Evolutionary conservation across 2,888 invertebrate species (phyloP), one percentile per base, ranked within the genome.

Genomic region (Drosophila imparisetae): DNA sequence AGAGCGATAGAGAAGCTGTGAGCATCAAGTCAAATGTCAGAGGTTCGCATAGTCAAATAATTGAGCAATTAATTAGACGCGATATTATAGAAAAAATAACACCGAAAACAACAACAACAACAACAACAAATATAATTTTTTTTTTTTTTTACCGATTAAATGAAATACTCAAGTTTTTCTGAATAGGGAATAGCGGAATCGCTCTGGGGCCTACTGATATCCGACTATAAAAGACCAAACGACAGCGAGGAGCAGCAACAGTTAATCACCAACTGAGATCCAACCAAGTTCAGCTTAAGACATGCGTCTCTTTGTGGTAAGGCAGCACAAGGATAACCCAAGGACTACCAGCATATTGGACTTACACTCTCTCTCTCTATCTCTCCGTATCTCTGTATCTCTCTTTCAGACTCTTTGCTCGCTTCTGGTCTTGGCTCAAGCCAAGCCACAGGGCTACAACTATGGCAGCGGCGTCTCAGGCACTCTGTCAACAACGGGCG

Each of bases 291-390:
- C 61, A 64, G 59, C 48, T 36, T 24, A 13, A 77, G 73, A 78
- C 62, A 91, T 91, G 91, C 90, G 91, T 81, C 66, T 85, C 13
- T 90, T 91, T 81, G 81, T 91, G 91, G 91, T 91, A 87, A 86
- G 70, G 18, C 45, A 1, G 0, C 10, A n/a, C 8, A 34, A 38
- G 65, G 63, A 62, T 64, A 42, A 53, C 18, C 50, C 50, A 68
- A 74, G 78, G 80, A 86, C 72, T 63, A 75, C 6, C 49, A 49
- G 10, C 10, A 45, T 45, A 15, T 45, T 24, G 13, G 45, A 45
- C 24, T 45, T 7, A 8, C 21, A 18, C 21, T 24, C 21, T 65
- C 32, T 48, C 24, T 34, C 30, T 59, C 10, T 72, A 5, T 32
- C 15, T 59, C n/a, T 49, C 8, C 36, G n/a, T 49, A 27, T 49